phyloP scores from a whole-genome alignment of 2,113 vertebrate species.

The Psephotus haematonotus region DNA sequence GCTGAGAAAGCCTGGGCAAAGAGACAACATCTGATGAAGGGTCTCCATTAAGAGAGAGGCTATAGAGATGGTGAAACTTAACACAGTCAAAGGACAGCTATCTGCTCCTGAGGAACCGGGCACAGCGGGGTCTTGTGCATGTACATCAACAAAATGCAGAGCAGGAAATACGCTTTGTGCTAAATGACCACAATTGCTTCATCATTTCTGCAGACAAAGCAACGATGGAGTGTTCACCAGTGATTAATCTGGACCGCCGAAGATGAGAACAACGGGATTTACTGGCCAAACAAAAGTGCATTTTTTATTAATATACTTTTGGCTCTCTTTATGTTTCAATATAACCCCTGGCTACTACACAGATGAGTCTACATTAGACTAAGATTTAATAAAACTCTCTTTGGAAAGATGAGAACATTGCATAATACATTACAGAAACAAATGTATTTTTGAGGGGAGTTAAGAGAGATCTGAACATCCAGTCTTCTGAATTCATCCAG shows the following conservation, averaged over 20 bases:
- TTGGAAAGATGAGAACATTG: conserved; percentile 47
- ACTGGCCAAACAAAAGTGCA: conserved; percentile 20
- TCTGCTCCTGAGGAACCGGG: accelerated
- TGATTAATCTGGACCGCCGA: neutral
- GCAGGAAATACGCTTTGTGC: neutral
- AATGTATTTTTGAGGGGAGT: neutral
- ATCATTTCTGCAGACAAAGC: neutral
- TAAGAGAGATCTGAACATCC: neutral
- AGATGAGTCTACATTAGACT: conserved; percentile 1
- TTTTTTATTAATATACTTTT: conserved; percentile 62
- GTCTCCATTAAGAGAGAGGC: neutral
- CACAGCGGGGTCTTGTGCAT: accelerated
- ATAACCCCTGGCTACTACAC: conserved; percentile 51
- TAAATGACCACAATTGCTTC: neutral
- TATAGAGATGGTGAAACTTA: neutral
- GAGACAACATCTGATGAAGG: neutral
- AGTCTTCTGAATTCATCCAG: neutral
- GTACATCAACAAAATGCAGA: neutral
- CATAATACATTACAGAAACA: conserved; percentile 28
- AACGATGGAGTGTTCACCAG: neutral
- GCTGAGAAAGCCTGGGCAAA: neutral
- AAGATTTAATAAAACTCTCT: conserved; percentile 53
- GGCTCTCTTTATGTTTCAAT: conserved; percentile 31
- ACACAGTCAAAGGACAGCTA: neutral
- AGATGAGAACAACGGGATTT: neutral